Conservation (phyloP, 2,888 invertebrate species). For the Osedax frankpressi region DNA sequence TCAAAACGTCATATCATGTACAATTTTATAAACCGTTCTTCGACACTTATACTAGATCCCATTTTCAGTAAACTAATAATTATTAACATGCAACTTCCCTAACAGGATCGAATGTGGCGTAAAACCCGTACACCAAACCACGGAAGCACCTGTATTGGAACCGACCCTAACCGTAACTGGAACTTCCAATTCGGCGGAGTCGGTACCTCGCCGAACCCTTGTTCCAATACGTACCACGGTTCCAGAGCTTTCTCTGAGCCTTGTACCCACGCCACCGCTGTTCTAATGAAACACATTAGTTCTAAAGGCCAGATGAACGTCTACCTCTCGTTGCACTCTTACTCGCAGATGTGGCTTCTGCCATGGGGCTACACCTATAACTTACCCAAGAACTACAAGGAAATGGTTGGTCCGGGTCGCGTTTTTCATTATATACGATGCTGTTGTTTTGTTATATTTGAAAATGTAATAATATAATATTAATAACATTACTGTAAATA, state of each 20-base stretch:
- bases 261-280: constrained; percentile 15
- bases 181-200: constrained; percentile 22
- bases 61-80: too few species aligned
- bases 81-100: too few species aligned
- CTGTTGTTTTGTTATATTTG: too few species aligned
- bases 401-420: neutral
- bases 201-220: constrained; percentile 50
- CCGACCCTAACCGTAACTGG: constrained; percentile 26
- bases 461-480: too few species aligned
- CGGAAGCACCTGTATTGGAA: constrained; percentile 19
- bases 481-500: too few species aligned
- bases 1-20: too few species aligned
- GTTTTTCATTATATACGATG: neutral
- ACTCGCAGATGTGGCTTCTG: neutral
- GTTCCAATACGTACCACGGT: constrained; percentile 23
- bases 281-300: neutral
- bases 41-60: too few species aligned
- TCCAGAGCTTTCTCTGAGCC: constrained; percentile 23
- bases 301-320: constrained; percentile 44
- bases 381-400: neutral
- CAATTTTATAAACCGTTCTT: too few species aligned
- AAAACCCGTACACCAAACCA: constrained; percentile 10
- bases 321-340: neutral
- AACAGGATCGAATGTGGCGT: constrained; percentile 53
- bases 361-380: neutral